phyloP scores from a whole-genome alignment of 2,888 invertebrate genomes.

The Eupsilia transversa region DNA sequence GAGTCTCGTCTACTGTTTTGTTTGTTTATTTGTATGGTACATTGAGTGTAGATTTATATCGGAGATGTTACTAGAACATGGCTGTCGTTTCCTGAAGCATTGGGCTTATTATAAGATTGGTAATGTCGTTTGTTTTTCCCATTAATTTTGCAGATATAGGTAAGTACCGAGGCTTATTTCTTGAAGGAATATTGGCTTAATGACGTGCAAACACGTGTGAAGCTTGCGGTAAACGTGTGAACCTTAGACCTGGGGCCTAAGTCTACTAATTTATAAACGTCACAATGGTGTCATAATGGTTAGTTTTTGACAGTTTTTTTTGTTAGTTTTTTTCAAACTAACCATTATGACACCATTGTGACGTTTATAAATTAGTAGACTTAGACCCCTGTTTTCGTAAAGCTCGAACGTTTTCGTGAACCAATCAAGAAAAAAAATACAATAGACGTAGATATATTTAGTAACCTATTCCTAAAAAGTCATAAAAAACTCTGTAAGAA shows the following conservation, averaged over 20 bases:
- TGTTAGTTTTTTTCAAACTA: too few relatives aligned
- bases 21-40: conserved; percentile 30
- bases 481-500: too few relatives aligned
- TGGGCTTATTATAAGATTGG: not conserved
- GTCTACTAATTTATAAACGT: too few relatives aligned
- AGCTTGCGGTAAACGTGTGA: not conserved
- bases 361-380: too few relatives aligned
- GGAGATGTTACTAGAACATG: conserved; percentile 3
- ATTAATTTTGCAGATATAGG: not conserved
- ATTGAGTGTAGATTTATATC: conserved; percentile 43
- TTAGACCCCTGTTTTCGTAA: not conserved
- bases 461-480: too few relatives aligned
- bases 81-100: not conserved
- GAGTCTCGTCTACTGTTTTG: conserved; percentile 25
- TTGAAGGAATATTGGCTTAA: not conserved
- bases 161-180: not conserved
- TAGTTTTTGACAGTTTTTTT: too few relatives aligned
- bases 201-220: conserved; percentile 12
- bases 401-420: not conserved
- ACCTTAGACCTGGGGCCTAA: too few relatives aligned
- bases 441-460: too few relatives aligned
- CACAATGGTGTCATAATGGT: too few relatives aligned
- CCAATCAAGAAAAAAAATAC: too few relatives aligned
- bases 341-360: too few relatives aligned
- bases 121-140: not conserved